Base-by-base conservation (phyloP, 2,797 vertebrate genomes). In the Paedocypris micromegethes region DNA sequence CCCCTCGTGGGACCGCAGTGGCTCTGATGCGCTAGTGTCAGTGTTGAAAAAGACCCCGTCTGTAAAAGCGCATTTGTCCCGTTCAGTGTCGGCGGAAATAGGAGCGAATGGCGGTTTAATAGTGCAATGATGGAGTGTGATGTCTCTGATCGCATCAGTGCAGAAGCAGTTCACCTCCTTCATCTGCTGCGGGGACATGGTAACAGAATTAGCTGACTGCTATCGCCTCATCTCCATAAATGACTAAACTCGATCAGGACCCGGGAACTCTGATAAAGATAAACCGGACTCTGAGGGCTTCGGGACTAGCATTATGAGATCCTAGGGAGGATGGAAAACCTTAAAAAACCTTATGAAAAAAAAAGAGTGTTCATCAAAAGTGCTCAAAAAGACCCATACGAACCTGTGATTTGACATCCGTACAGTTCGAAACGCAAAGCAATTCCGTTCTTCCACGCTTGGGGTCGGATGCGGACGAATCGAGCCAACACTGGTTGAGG, bases 341-440 rank as follows among this genome's bases (percentile, higher is more conserved):
- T 23, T 23, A 23, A 23, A 23, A 23, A 23, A 23, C 23, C 23
- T 23, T 23, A 23, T 23, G 23, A 23, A 23, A 23, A 23, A 23
- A 23, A 23, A 23, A 23, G 23, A 23, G 23, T 23, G 23, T 23
- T 23, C 23, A 23, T 23, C 23, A 23, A 23, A 23, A 23, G 23
- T 23, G 23, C 23, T 23, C 23, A 23, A 23, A 23, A 23, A 23
- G 64, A 44, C 39, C 57, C 73, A 55, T 46, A 61, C 75, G 80
- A 48, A 98, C 97, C 96, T 2, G 96, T 97, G 72, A 98, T 97
- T 78, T 94, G 92, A 81, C 97, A 99, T 82, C 97, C 97, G 0
- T 96, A 99, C 3, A 99, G 90, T 79, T 99, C 97, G 8, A 98
- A 91, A 4, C 96, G 89, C 75, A 99, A 84, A 0, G 97, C 91